Conservation (phyloP, 1,140 invertebrate genomes). For the Leptinotarsa texana region DNA sequence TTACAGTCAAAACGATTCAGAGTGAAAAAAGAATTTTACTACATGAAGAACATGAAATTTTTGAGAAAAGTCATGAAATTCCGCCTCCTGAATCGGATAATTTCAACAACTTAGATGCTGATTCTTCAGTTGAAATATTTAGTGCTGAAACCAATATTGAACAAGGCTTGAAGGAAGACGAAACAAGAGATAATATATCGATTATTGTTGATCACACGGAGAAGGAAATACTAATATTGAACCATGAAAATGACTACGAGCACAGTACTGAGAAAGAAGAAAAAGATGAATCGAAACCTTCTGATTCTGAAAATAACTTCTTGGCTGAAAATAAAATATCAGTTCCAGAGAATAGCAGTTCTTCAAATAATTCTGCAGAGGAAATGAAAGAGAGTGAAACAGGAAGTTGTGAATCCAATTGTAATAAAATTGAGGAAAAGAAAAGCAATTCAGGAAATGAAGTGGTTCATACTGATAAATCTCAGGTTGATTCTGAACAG, state of each 20-base stretch:
- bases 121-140: too few relatives aligned
- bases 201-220: too few relatives aligned
- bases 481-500: too few relatives aligned
- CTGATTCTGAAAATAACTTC: too few relatives aligned
- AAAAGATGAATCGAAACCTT: neutral
- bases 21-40: too few relatives aligned
- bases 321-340: too few relatives aligned
- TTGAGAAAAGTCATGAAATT: too few relatives aligned
- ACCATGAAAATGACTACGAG: neutral
- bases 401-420: neutral
- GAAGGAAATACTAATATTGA: neutral
- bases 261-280: neutral
- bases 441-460: constrained; percentile 8
- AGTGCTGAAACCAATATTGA: neutral
- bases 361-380: too few relatives aligned
- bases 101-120: too few relatives aligned
- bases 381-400: neutral
- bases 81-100: too few relatives aligned
- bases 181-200: neutral
- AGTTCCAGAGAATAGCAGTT: too few relatives aligned
- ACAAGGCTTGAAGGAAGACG: neutral
- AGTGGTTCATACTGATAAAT: constrained; percentile 3
- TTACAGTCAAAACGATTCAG: neutral
- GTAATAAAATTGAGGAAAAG: neutral
- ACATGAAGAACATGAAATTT: too few relatives aligned